Base-by-base conservation (phyloP, 2,113 vertebrate species). In the Camelus dromedarius region DNA sequence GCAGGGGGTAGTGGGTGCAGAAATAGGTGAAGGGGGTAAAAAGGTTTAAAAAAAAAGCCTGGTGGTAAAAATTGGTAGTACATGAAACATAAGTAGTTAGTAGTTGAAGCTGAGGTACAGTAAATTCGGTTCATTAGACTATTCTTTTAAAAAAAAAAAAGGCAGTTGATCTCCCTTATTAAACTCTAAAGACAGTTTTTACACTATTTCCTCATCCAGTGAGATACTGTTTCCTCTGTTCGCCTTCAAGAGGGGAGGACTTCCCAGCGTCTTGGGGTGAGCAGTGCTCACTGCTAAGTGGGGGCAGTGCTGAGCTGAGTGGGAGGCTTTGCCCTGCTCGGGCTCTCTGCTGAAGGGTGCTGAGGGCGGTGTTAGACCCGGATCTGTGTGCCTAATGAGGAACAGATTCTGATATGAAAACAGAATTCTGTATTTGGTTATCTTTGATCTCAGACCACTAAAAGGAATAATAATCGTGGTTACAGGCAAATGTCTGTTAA, bases 381-480 rank as follows among this genome's bases (percentile, higher is more conserved):
- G 10, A 72, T 85, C 6, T 28, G 15, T 24, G 11, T 46, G 54
- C n/a, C 46, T 95, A 92, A 96, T 54, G 72, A 77, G 56, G 56
- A 95, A 72, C 95, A 96, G 88, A 93, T 91, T 95, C 70, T 75
- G n/a, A 91, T 32, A 83, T 30, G 66, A 96, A 96, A 95, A 52
- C 88, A 85, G 60, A 87, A 91, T 73, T 82, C 60, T 52, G 60
- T 89, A 50, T 91, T 84, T 82, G 67, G 48, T 73, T 83, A 48
- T 66, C 93, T 96, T 95, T 97, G 88, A 96, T 96, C 70, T 94
- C 73, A 92, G 56, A 70, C 24, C 60, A 82, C 75, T 60, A 54
- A 76, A 81, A 76, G 22, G 58, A 87, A 84, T 62, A 85, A 52
- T 91, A 91, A 91, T 67, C 77, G 50, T 80, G 16, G 54, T 92